Conservation (phyloP, 2,888 invertebrate species). For the Diarsia rubi region DNA sequence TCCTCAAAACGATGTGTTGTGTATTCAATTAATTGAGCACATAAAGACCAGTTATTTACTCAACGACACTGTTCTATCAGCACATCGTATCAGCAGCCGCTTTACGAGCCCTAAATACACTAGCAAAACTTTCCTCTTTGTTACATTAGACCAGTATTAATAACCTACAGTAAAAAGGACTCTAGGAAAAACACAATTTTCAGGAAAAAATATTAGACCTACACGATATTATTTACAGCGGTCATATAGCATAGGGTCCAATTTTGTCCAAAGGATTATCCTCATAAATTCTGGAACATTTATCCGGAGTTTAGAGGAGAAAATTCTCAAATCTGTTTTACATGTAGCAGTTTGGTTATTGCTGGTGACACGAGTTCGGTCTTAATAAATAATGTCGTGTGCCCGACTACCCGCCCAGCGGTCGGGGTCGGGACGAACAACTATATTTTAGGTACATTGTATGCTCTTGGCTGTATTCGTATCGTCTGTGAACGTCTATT, state of each 20-base stretch:
- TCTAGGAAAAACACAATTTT: conserved; percentile 37
- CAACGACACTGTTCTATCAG: conserved; percentile 20
- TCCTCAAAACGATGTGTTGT: conserved; percentile 9
- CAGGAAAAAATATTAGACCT: conserved; percentile 34
- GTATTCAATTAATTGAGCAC: neutral
- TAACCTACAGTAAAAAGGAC: conserved; percentile 38
- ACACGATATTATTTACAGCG: conserved; percentile 33
- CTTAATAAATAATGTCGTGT: conserved; percentile 70
- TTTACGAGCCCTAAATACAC: conserved; percentile 49
- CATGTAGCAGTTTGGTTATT: conserved; percentile 68
- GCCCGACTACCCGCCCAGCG: conserved; percentile 54
- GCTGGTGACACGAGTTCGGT: conserved; percentile 67
- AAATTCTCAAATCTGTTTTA: conserved; percentile 68
- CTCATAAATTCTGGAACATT: conserved; percentile 53
- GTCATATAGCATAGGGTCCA: conserved; percentile 29
- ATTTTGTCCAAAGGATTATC: conserved; percentile 51
- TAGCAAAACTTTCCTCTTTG: conserved; percentile 46
- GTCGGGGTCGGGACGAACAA: conserved; percentile 60
- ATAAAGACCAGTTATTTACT: conserved; percentile 18
- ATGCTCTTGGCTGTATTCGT: conserved; percentile 38
- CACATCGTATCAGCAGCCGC: conserved; percentile 23
- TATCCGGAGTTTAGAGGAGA: conserved; percentile 43
- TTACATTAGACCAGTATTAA: conserved; percentile 44
- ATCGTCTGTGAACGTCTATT: conserved; percentile 40
- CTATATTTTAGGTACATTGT: conserved; percentile 61